phyloP scores from a whole-genome alignment of 2,797 vertebrate species.

The Xenopus petersii region DNA sequence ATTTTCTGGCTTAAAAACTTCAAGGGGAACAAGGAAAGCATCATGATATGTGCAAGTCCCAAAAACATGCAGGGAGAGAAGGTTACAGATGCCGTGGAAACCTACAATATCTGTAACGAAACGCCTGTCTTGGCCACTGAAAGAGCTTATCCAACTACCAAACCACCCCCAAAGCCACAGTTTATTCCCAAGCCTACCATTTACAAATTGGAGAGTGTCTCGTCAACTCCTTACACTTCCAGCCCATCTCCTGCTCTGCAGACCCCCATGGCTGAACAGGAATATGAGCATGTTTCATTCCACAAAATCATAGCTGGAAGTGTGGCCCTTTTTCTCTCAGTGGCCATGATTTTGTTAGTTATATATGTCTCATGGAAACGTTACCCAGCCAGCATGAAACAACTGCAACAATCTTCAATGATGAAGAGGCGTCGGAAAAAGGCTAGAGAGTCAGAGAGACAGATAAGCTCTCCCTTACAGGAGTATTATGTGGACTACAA shows the following conservation, averaged over 20 bases:
- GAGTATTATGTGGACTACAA: slow-evolving; percentile 99
- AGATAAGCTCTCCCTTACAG: slow-evolving; percentile 92
- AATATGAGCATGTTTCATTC: slow-evolving; percentile 90
- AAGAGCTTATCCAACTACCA: slow-evolving; percentile 66
- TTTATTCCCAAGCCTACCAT: slow-evolving; percentile 72
- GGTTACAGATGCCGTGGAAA: slow-evolving; percentile 86
- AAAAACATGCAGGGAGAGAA: slow-evolving; percentile 92
- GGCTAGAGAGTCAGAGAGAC: slow-evolving; percentile 82
- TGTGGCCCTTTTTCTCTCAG: slow-evolving; percentile 89
- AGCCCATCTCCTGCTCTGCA: slow-evolving; percentile 70
- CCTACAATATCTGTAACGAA: slow-evolving; percentile 83
- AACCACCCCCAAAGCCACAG: slow-evolving; percentile 68
- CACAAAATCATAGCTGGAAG: slow-evolving; percentile 96
- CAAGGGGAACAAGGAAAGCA: slow-evolving; percentile 89
- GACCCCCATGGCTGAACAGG: slow-evolving; percentile 73
- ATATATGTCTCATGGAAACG: slow-evolving; percentile 96
- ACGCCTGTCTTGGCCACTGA: slow-evolving; percentile 73
- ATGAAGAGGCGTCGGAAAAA: slow-evolving; percentile 91
- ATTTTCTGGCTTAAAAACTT: slow-evolving; percentile 91
- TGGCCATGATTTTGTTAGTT: slow-evolving; percentile 93
- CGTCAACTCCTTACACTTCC: slow-evolving; percentile 56
- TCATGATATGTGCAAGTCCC: slow-evolving; percentile 91
- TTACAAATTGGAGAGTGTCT: slow-evolving; percentile 67
- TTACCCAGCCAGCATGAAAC: slow-evolving; percentile 93
- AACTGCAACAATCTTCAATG: slow-evolving; percentile 87